These are phyloP conservation scores for Rhynchotus rufescens DNA, from an alignment of 2,797 vertebrate genomes.

Conservation along the genomic window DNA sequence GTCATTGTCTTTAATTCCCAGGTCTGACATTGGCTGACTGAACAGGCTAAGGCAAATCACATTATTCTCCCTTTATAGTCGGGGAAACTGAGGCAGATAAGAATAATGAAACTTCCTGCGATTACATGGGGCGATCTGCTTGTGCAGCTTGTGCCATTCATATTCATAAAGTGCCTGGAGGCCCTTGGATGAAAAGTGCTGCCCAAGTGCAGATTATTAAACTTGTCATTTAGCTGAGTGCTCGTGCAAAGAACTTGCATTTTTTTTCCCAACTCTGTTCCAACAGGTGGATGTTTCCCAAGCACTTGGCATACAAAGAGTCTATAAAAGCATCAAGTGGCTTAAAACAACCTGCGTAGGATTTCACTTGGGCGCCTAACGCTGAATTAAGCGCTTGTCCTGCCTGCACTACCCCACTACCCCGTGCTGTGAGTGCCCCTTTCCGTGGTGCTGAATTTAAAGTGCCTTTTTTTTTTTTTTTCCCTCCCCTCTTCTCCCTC, in stretches of 20 bases:
- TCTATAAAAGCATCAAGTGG: neutral
- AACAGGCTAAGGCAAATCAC: neutral
- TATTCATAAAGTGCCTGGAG: neutral
- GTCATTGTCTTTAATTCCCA: neutral
- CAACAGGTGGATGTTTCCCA: constrained; percentile 17
- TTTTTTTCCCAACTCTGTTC: constrained; percentile 14
- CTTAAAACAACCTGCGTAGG: neutral
- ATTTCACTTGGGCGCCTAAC: neutral
- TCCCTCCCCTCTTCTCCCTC: neutral
- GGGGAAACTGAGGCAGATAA: constrained; percentile 28
- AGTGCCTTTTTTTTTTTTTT: neutral
- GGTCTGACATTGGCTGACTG: neutral
- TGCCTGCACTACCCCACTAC: neutral
- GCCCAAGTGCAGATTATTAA: constrained; percentile 7
- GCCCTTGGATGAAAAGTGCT: constrained; percentile 2
- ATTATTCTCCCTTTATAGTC: neutral
- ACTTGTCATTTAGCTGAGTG: constrained; percentile 31
- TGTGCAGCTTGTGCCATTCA: constrained; percentile 36
- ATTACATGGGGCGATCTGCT: neutral
- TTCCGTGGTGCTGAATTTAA: constrained; percentile 50
- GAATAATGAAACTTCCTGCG: neutral
- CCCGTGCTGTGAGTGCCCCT: neutral
- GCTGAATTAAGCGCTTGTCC: neutral
- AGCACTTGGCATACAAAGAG: neutral
- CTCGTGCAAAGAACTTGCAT: constrained; percentile 3